Evolutionary conservation across 1,140 invertebrate species (phyloP).

Genomic region (Solenopsis fugax): DNA sequence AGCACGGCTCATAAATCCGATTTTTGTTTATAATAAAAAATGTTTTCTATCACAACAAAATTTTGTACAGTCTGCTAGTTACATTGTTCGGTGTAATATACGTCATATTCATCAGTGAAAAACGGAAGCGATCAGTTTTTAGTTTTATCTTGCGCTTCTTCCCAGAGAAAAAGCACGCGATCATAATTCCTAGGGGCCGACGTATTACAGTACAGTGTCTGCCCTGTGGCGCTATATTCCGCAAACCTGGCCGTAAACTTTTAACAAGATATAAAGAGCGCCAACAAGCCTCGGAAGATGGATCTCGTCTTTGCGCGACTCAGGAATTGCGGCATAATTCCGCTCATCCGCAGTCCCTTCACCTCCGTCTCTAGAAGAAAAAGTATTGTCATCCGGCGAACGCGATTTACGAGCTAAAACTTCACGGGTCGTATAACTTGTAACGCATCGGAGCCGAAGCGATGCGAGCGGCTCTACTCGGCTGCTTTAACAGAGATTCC

Average conservation of each 20-base stretch:
- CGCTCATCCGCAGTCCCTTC: not conserved
- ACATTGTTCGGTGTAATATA: not conserved
- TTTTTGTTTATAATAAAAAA: not conserved
- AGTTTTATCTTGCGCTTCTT: too few species aligned
- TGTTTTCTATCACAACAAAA: not conserved
- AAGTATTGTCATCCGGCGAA: slow-evolving; percentile 6
- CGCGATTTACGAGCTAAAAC: slow-evolving; percentile 36
- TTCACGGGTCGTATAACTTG: slow-evolving; percentile 34
- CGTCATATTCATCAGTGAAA: not conserved
- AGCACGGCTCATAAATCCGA: too few species aligned
- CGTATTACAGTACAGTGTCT: not conserved
- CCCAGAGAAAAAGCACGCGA: not conserved
- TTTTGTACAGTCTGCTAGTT: not conserved
- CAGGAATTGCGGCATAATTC: slow-evolving; percentile 24
- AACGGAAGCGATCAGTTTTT: slow-evolving; percentile 13
- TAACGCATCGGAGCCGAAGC: not conserved
- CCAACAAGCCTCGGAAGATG: not conserved
- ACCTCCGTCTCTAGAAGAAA: not conserved
- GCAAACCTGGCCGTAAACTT: slow-evolving; percentile 34
- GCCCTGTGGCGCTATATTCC: not conserved
- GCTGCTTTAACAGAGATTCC: not conserved
- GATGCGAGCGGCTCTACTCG: not conserved
- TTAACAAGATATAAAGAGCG: slow-evolving; percentile 48
- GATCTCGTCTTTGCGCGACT: slow-evolving; percentile 11
- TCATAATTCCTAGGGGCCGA: not conserved